Base-by-base conservation (phyloP, 2,113 vertebrate species). In the Leucoraja erinaceus region DNA sequence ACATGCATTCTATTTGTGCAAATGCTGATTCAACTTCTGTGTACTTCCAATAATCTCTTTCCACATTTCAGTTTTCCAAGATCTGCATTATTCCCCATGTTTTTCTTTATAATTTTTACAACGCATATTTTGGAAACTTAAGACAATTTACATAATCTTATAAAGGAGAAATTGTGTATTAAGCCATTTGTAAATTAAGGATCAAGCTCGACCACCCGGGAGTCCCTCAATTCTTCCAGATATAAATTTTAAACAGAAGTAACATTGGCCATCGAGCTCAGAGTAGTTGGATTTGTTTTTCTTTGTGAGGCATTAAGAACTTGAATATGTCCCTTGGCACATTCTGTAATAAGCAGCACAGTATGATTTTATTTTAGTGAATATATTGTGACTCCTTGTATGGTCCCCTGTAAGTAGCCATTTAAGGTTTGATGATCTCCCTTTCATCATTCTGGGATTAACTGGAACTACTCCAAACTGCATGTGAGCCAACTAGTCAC, bases 301-400 rank as follows among this genome's bases (percentile, higher is more conserved):
- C 56, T n/a, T n/a, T 88, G 59, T 18, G 38, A 81, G 78, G 18
- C 78, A 20, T 63, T 31, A 88, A 61, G 84, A 86, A 9, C 63
- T 88, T 56, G 84, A 88, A 63, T 25, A n/a, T 14, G 59, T 66
- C 56, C 56, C 59, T 88, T 88, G 84, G 59, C 84, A 88, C 12
- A n/a, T 88, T 88, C 84, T 66, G n/a, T 28, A 88, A 88, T 63
- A 88, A 88, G 5, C 84, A 31, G 28, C 84, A 47, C 38, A 66
- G 56, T 28, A 25, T 59, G 56, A 61, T 28, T 88, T 88, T 88
- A 88, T 88, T 88, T 25, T 63, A 61, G 59, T 88, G 28, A 88
- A 66, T 63, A 59, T 63, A 88, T 59, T 66, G 5, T 7, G 61
- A 12, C 84, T 88, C 11, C 28, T 31, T n/a, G n/a, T 88, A n/a